phyloP scores from a whole-genome alignment of 2,113 vertebrate species.

The Coptodon rendalli region DNA sequence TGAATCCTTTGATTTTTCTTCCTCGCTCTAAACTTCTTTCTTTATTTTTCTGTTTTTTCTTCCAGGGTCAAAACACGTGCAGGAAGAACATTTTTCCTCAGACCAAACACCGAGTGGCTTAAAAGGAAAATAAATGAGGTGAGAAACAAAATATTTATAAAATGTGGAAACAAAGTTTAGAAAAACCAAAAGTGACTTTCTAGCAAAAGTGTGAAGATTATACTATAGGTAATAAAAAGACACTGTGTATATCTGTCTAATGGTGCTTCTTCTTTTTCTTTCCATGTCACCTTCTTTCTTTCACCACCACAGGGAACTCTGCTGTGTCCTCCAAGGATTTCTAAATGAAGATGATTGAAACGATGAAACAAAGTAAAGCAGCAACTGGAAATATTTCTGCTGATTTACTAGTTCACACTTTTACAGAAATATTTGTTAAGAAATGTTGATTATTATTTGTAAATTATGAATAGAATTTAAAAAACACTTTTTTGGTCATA shows the following conservation, averaged over 20 bases:
- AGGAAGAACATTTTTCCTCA: no score
- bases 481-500: fast-evolving
- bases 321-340: fast-evolving
- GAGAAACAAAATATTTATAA: not conserved
- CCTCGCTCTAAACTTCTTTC: no score
- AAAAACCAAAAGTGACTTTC: not conserved
- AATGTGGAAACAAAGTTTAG: not conserved
- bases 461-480: not conserved
- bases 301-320: not conserved
- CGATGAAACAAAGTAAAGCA: not conserved
- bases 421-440: not conserved
- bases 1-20: no score
- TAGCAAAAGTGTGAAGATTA: not conserved
- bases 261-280: not conserved
- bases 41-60: no score
- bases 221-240: not conserved
- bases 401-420: no score
- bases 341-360: not conserved
- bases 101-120: not conserved
- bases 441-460: not conserved
- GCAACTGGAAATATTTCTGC: no score
- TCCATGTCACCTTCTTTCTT: not conserved
- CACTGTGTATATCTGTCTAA: not conserved
- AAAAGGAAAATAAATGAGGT: not conserved
- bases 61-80: no score